Evolutionary conservation across 2,888 invertebrate species (phyloP).

Genomic region (Hyles lineata): DNA sequence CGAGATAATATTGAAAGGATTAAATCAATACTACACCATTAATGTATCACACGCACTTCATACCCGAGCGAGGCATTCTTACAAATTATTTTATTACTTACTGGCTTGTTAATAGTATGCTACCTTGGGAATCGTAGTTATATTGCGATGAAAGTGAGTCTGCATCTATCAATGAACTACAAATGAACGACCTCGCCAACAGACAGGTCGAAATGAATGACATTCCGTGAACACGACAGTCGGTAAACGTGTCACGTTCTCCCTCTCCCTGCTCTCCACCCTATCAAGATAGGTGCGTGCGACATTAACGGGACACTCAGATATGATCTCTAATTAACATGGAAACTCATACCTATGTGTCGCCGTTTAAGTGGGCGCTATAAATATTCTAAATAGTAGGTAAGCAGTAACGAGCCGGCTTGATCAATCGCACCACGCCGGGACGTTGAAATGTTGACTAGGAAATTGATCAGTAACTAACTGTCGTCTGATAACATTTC

Average conservation of each 20-base stretch:
- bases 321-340: conserved; percentile 72
- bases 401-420: conserved; percentile 35
- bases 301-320: conserved; percentile 69
- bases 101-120: background rate
- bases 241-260: conserved; percentile 8
- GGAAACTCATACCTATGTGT: conserved; percentile 14
- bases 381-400: conserved; percentile 30
- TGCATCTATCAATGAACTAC: background rate
- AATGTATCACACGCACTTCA: conserved; percentile 1
- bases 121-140: background rate
- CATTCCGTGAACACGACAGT: background rate
- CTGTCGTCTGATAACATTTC: conserved; percentile 45
- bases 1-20: conserved; percentile 8
- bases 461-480: conserved; percentile 49
- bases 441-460: conserved; percentile 53
- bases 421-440: conserved; percentile 52
- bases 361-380: conserved; percentile 9
- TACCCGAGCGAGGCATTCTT: background rate
- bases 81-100: background rate
- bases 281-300: conserved; percentile 14
- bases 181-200: background rate
- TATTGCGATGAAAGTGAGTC: background rate
- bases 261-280: conserved; percentile 10
- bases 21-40: conserved; percentile 1
- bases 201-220: background rate